Evolutionary conservation across 2,113 vertebrate species (phyloP).

Genomic region (Cygnus atratus): DNA sequence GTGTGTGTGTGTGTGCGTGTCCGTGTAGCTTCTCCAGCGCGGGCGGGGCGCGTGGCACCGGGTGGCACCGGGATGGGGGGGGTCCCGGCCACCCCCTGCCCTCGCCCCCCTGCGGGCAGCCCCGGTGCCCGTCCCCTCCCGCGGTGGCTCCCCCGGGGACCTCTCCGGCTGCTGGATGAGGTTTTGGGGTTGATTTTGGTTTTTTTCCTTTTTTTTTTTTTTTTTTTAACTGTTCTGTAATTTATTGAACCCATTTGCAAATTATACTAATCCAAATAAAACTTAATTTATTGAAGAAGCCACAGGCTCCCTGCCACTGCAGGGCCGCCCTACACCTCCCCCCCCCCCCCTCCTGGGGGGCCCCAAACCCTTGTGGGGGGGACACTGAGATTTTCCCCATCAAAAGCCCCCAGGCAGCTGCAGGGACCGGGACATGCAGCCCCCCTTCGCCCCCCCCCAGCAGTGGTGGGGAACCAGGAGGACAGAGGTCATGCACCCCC

Average conservation of each 20-base stretch:
- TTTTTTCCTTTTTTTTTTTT: neutral
- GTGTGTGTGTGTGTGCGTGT: too few relatives aligned
- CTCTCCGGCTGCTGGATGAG: neutral
- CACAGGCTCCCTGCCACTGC: neutral
- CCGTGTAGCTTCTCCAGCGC: neutral
- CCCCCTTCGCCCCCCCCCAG: too few relatives aligned
- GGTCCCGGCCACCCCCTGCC: too few relatives aligned
- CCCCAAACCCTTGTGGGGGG: too few relatives aligned
- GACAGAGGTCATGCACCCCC: too few relatives aligned
- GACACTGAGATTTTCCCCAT: neutral
- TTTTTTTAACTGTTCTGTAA: slow-evolving; percentile 68
- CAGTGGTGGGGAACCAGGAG: too few relatives aligned
- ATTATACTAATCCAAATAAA: slow-evolving; percentile 79
- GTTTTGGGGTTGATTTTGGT: neutral
- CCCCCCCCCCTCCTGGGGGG: too few relatives aligned
- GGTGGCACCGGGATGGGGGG: too few relatives aligned
- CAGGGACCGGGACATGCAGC: neutral
- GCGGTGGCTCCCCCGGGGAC: too few relatives aligned
- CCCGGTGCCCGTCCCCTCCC: neutral
- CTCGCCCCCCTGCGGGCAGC: too few relatives aligned
- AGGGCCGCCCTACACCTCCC: too few relatives aligned
- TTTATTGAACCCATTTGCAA: slow-evolving; percentile 76
- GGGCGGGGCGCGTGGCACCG: too few relatives aligned
- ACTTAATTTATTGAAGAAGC: slow-evolving; percentile 79
- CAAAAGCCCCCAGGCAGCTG: neutral